A percentile compares a stretch with the other conserved stretches of the same genome.
phyloP scores from a whole-genome alignment of 2,888 invertebrate species.

The Chloroclystis v-ata region DNA sequence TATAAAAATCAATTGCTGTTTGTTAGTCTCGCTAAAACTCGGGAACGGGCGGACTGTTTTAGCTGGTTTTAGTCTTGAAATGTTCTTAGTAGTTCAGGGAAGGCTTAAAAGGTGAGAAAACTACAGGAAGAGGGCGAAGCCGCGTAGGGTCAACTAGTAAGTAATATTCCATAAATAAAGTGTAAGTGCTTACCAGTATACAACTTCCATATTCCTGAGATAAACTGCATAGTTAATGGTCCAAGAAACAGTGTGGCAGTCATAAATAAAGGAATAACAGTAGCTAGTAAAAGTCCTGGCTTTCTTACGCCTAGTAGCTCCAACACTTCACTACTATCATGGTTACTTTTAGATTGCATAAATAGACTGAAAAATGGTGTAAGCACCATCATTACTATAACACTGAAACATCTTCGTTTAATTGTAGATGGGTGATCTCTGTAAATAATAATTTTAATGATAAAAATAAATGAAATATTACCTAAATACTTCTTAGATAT shows the following conservation, averaged over 20 bases:
- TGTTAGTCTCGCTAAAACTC: no score
- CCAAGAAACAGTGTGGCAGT: constrained; percentile 90
- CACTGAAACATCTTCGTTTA: constrained; percentile 91
- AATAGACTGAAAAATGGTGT: constrained; percentile 87
- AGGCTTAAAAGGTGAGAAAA: no score
- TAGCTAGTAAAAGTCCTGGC: constrained; percentile 85
- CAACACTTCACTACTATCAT: constrained; percentile 80
- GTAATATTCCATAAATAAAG: no score
- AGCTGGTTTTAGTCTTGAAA: no score
- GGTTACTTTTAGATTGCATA: constrained; percentile 81
- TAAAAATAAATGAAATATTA: no score
- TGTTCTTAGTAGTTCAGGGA: no score
- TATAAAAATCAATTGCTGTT: no score
- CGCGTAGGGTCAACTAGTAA: no score
- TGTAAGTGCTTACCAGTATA: constrained; percentile 86
- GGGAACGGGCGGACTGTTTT: no score
- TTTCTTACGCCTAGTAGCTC: constrained; percentile 86
- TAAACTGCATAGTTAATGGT: constrained; percentile 85
- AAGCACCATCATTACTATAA: constrained; percentile 87
- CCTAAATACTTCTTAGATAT: no score
- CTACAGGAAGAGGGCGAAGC: no score
- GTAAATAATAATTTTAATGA: constrained; percentile 59
- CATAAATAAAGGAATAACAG: constrained; percentile 84
- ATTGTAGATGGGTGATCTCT: constrained; percentile 94
- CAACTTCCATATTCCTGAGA: constrained; percentile 82